Evolutionary conservation across 1,140 invertebrate genomes (phyloP), one percentile per base, ranked within the genome.

Genomic region (Megathymus violae): DNA sequence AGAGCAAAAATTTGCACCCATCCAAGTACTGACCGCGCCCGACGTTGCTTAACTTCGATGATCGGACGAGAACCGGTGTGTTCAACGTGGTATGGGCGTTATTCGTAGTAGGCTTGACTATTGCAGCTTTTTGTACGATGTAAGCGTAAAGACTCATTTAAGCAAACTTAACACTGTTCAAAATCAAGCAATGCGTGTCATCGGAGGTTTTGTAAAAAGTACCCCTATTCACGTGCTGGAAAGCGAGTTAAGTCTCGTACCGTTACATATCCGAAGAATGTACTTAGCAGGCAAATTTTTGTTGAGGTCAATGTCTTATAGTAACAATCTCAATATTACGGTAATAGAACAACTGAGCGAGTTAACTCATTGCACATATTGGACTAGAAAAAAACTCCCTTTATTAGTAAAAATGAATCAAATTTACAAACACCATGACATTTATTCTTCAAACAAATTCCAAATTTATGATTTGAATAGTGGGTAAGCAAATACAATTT

Each of bases 61-160:
- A 56, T 56, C 40, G 52, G 52, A 56, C 52, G 52, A 56, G 52
- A 56, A 56, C 52, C 52, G 52, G 52, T 56, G 52, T 56, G 6
- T 44, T 56, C 52, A 56, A 56, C 52, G 52, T 56, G 19, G 52
- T 56, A 56, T 56, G 52, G 52, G 11, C 10, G 34, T 36, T 36
- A n/a, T n/a, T n/a, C n/a, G n/a, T n/a, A n/a, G n/a, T n/a, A n/a
- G n/a, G n/a, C n/a, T n/a, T n/a, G n/a, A n/a, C n/a, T n/a, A n/a
- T n/a, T n/a, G n/a, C n/a, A n/a, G n/a, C n/a, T n/a, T n/a, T n/a
- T n/a, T n/a, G n/a, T n/a, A n/a, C n/a, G n/a, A n/a, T n/a, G n/a
- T n/a, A n/a, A n/a, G n/a, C n/a, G n/a, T n/a, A n/a, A n/a, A n/a
- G n/a, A n/a, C n/a, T n/a, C n/a, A n/a, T n/a, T n/a, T n/a, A n/a